A percentile compares a stretch with the other conserved stretches of the same genome.
These are phyloP conservation scores for Merops nubicus DNA, from an alignment of 2,113 vertebrate species.

Conservation along the genomic window DNA sequence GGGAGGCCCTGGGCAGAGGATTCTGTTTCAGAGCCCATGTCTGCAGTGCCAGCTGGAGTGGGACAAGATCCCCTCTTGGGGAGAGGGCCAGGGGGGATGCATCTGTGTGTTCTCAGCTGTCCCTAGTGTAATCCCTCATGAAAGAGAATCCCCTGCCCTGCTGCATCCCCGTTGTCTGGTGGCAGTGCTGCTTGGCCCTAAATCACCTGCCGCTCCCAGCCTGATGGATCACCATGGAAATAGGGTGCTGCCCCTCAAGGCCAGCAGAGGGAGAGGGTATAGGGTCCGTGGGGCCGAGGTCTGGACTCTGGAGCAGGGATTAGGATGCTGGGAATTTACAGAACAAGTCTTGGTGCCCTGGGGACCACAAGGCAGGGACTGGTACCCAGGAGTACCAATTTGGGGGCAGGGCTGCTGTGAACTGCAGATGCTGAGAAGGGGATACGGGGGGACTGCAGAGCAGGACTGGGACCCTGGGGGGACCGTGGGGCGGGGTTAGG, in stretches of 20 bases:
- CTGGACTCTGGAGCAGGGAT: not conserved
- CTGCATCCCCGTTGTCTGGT: not conserved
- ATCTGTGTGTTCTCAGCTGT: constrained; percentile 77
- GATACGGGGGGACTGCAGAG: not conserved
- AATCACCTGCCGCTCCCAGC: constrained; percentile 34
- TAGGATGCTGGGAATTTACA: not conserved
- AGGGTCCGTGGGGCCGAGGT: not conserved
- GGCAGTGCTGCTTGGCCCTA: not conserved
- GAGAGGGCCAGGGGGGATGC: not conserved
- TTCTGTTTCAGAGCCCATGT: not conserved
- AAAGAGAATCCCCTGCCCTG: constrained; percentile 60
- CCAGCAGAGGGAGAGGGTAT: not conserved
- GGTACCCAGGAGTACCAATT: not conserved
- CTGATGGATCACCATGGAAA: not conserved
- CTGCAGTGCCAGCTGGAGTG: not conserved
- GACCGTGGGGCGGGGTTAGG: not conserved
- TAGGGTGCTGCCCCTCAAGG: not conserved
- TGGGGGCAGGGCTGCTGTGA: not conserved
- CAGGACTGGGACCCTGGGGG: not conserved
- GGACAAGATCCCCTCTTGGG: not conserved
- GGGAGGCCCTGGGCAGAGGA: not conserved
- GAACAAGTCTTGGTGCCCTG: not conserved
- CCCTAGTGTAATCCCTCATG: constrained; percentile 41
- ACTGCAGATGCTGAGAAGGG: not conserved
- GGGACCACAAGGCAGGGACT: not conserved